Base-by-base conservation (phyloP, 1,140 invertebrate species). In the Drosophila malerkotliana region DNA sequence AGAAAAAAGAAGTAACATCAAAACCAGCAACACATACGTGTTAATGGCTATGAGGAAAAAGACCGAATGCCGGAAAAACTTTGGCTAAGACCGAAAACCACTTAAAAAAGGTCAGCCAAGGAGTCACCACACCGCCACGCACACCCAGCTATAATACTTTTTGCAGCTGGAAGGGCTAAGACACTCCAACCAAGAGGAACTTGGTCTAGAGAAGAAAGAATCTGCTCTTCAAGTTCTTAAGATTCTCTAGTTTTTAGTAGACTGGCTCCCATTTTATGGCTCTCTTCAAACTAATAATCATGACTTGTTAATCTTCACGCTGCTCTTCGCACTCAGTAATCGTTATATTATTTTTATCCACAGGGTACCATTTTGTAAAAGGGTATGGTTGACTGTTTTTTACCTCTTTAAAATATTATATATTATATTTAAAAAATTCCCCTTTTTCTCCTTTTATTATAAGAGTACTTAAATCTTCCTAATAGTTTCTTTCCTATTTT, bases 301-400 rank as follows among this genome's bases (percentile, higher is more conserved):
- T 87, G 83, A 88, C 78, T 87, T 87, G 82, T 88, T 87, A 82
- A 88, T 88, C 83, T 87, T 83, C 72, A 66, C 62, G 78, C 82
- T 85, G 59, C 58, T 69, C 66, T 75, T 85, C 61, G 53, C 62
- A 69, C 55, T 72, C 30, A 45, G 49, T 37, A 37, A 37, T 37
- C 34, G 4, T 37, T 37, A 37, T 37, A 37, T 37, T 37, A 37
- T n/a, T 37, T 37, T 37, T 37, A 37, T 37, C 34, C 34, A 12
- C 3, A 10, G 34, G 4, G 34, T 37, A 37, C 34, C 12, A 12
- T 4, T n/a, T 10, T n/a, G 0, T 37, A 4, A 4, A 12, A n/a
- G 34, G 34, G 34, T 4, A 37, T 37, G 12, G 3, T 12, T n/a
- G 34, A 37, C 34, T 37, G 4, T 10, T 37, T n/a, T 37, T 37